Evolutionary conservation across 2,797 vertebrate genomes (phyloP).

Genomic region (Melanotaenia boesemani): DNA sequence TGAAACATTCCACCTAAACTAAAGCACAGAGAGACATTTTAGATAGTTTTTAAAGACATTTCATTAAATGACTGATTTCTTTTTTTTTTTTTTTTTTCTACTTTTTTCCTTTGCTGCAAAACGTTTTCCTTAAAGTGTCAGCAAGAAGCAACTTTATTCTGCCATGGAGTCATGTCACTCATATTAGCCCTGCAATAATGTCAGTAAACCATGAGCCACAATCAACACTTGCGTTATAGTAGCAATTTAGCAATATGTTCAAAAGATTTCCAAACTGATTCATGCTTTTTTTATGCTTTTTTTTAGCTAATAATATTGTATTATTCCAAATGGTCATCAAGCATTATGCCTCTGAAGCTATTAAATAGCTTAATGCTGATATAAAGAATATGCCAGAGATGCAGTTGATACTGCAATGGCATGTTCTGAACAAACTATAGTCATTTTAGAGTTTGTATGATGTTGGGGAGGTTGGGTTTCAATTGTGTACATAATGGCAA

Average conservation of each 20-base stretch:
- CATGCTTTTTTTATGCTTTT: constrained; percentile 55
- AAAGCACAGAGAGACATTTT: constrained; percentile 78
- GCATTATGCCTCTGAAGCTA: constrained; percentile 72
- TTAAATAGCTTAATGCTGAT: constrained; percentile 67
- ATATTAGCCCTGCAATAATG: constrained; percentile 76
- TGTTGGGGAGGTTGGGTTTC: constrained; percentile 47
- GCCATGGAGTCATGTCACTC: constrained; percentile 53
- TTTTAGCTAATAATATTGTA: constrained; percentile 42
- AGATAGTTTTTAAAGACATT: constrained; percentile 44
- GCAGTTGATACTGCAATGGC: constrained; percentile 61
- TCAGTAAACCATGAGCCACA: constrained; percentile 59
- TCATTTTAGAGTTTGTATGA: constrained; percentile 51
- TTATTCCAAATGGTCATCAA: constrained; percentile 65
- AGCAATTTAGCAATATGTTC: constrained; percentile 77
- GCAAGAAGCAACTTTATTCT: constrained; percentile 50
- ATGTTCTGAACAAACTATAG: constrained; percentile 55
- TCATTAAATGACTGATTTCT: constrained; percentile 29
- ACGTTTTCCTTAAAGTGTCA: constrained; percentile 18
- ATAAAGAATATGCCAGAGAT: constrained; percentile 55
- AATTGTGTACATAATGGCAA: constrained; percentile 74
- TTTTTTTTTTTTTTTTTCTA: constrained; percentile 11
- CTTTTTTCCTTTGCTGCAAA: constrained; percentile 29
- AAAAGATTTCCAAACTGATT: constrained; percentile 47
- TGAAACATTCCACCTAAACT: constrained; percentile 79
- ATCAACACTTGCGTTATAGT: constrained; percentile 49